phyloP scores from a whole-genome alignment of 1,140 invertebrate species.

The Drosophila sp. region DNA sequence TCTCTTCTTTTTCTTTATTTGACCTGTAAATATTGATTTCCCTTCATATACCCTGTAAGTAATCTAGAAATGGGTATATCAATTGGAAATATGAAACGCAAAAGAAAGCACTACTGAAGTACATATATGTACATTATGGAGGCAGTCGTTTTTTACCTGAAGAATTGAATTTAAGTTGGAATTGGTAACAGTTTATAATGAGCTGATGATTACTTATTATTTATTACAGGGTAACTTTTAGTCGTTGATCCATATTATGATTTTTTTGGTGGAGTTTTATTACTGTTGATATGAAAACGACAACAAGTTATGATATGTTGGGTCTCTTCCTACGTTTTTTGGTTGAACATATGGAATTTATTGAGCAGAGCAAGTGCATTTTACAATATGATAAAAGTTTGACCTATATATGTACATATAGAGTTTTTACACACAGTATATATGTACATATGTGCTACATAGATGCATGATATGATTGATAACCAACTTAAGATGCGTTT shows the following conservation, averaged over 20 bases:
- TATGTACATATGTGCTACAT: constrained; percentile 31
- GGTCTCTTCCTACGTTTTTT: neutral
- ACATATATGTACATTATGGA: too few species aligned
- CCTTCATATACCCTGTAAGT: constrained; percentile 16
- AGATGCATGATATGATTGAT: constrained; percentile 25
- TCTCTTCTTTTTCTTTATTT: constrained; percentile 43
- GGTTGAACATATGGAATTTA: constrained; percentile 44
- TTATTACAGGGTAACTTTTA: neutral
- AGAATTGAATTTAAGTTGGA: too few species aligned
- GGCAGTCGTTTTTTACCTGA: too few species aligned
- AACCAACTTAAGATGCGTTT: constrained; percentile 8
- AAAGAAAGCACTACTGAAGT: too few species aligned
- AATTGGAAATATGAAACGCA: too few species aligned
- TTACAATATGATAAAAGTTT: constrained; percentile 70
- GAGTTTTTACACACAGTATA: constrained; percentile 3
- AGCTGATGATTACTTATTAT: neutral
- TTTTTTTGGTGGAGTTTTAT: constrained; percentile 21
- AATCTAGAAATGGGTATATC: neutral
- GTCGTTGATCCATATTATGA: neutral
- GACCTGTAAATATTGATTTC: constrained; percentile 75
- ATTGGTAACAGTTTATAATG: too few species aligned
- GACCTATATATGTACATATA: constrained; percentile 51
- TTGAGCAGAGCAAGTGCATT: constrained; percentile 68
- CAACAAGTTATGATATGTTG: constrained; percentile 56
- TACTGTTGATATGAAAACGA: constrained; percentile 54